Evolutionary conservation across 2,888 invertebrate species (phyloP), one percentile per base, ranked within the genome.

Genomic region (Drosophila formosana): DNA sequence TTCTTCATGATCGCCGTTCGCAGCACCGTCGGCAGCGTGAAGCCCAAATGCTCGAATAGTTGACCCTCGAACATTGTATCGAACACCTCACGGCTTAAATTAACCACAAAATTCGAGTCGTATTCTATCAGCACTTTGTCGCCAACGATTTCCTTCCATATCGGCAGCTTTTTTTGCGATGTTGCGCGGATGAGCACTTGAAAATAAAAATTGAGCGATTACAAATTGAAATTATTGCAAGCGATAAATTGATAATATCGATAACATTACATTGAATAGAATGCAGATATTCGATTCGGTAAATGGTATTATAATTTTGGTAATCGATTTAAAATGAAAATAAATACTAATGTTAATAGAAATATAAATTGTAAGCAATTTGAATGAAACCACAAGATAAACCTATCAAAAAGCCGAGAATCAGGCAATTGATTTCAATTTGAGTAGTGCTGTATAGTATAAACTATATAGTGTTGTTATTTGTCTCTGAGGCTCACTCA

Each of bases 61-160:
- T 96, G 96, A 0, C 96, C 95, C 90, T 96, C 96, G 25, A 94
- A 94, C 77, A 96, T 94, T 0, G 95, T 92, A 62, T 95, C 94
- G 80, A 96, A 96, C 30, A 97, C 93, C 3, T 94, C 93, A 74
- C 89, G 75, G 34, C 85, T 78, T 34, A 96, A 95, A 89, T 96
- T 95, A 0, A 96, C 92, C 47, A 93, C 91, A 86, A 96, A 96
- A 72, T 94, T 93, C 60, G 96, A 91, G 7, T 94, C 93, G 72
- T 94, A 94, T 81, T 97, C 96, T 56, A 95, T 94, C 75, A 96
- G 93, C 52, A 96, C 93, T 55, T 94, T 94, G 64, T 94, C 94
- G 0, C 95, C 95, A 49, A 96, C 95, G 55, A 96, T 92, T 85
- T 96, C 96, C 11, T 95, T 94, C 96, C 96, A 96, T 0, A 95